Conservation (phyloP, 2,113 vertebrate genomes). For the Columba livia region DNA sequence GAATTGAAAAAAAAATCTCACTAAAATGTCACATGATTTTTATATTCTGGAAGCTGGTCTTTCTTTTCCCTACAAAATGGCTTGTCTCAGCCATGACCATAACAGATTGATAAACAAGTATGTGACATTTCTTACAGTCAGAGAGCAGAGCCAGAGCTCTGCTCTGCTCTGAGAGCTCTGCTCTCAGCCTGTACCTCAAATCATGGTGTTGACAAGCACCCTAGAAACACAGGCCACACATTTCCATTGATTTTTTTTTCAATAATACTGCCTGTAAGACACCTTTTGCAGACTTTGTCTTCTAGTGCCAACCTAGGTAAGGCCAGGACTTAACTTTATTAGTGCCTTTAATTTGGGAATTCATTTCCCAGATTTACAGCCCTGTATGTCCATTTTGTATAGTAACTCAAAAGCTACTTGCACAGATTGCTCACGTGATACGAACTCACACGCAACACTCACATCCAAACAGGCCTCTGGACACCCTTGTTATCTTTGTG, state of each 20-base stretch:
- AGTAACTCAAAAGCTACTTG: neutral
- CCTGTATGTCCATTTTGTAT: neutral
- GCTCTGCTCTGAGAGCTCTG: too few relatives aligned
- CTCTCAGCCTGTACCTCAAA: neutral
- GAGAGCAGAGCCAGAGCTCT: neutral
- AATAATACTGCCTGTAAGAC: neutral
- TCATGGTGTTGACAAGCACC: neutral
- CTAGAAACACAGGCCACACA: neutral
- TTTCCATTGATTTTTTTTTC: neutral
- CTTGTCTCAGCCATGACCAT: neutral
- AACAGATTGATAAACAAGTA: neutral
- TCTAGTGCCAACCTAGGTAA: neutral
- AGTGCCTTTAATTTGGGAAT: neutral
- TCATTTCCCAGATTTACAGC: neutral
- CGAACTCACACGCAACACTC: neutral
- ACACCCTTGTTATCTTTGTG: neutral
- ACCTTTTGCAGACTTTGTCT: neutral
- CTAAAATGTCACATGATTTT: neutral
- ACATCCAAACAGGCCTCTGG: neutral
- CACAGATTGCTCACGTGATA: neutral
- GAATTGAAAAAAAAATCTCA: neutral
- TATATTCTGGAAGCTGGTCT: neutral
- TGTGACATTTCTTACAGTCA: neutral
- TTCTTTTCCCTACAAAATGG: neutral
- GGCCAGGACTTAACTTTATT: neutral